Base-by-base conservation (phyloP, 2,113 vertebrate genomes). In the Lynx canadensis region DNA sequence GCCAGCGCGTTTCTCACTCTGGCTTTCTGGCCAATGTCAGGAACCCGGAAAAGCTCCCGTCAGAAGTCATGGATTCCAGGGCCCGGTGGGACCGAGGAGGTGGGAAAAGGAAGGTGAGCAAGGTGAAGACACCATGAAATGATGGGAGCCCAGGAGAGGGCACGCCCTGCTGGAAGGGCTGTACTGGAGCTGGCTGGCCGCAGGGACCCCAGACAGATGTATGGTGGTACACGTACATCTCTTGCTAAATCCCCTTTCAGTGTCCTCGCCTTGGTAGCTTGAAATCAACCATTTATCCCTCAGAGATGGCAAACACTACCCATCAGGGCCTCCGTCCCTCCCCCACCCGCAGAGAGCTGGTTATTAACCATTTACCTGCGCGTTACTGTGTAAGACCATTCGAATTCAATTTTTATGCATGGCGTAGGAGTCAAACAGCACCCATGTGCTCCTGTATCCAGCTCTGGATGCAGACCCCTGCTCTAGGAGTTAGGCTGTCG, bases 141-240 rank as follows among this genome's bases (percentile, higher is more conserved):
- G 27, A 2, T 85, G 50, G 41, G 60, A 45, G n/a, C 33, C 38
- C 73, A 16, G 15, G 31, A 71, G 50, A 76, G 27, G 3, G 55
- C 5, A 16, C 0, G 5, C 9, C 21, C 4, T 3, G 48, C 55
- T 1, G 6, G 27, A 29, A 55, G 33, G 5, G 23, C 1, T 41
- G 27, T 52, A 31, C 19, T 33, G 57, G 73, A 55, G 15, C 60
- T 1, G 1, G 23, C n/a, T 45, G 45, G 45, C 3, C 19, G 10
- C 13, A 33, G 65, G 33, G 7, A 13, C 4, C 4, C 36, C 8
- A 0, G 27, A 63, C 8, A 45, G 8, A 45, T 45, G 45, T 45
- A 45, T 9, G 45, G 4, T 0, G 1, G 6, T 10, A 10, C 0
- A 2, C 15, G 18, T 23, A 48, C 74, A 4, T 2, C 15, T 57